These are phyloP conservation scores for Ctenopoma kingsleyae DNA, from an alignment of 2,797 vertebrate genomes.

Conservation along the genomic window DNA sequence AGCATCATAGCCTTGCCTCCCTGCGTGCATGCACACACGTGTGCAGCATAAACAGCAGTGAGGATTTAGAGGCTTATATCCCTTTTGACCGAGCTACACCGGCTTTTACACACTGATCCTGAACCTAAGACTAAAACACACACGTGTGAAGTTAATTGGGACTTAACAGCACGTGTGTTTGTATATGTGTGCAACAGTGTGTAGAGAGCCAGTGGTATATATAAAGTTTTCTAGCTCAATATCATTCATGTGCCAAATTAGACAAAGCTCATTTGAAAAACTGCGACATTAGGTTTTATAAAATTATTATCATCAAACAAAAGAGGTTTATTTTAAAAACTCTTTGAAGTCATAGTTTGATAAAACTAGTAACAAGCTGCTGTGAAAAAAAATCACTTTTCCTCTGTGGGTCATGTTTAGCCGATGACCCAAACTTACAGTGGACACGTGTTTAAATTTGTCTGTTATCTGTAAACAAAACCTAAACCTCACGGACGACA, in stretches of 20 bases:
- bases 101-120: slow-evolving; percentile 33
- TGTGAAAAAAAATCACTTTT: neutral
- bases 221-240: neutral
- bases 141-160: slow-evolving; percentile 10
- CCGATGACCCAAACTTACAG: neutral
- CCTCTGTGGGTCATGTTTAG: neutral
- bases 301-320: neutral
- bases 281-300: neutral
- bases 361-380: neutral
- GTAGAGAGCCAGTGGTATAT: too few relatives aligned
- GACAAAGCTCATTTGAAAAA: neutral
- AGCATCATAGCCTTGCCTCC: slow-evolving; percentile 9
- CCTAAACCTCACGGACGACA: neutral
- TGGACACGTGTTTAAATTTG: slow-evolving; percentile 2
- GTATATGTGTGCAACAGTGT: neutral
- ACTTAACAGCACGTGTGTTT: neutral
- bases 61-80: slow-evolving; percentile 46
- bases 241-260: neutral
- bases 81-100: slow-evolving; percentile 23
- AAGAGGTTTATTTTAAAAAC: neutral
- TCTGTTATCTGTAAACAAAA: slow-evolving; percentile 33
- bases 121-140: slow-evolving; percentile 19
- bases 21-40: slow-evolving; percentile 2
- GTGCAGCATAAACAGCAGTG: slow-evolving; percentile 21
- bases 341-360: neutral